phyloP scores from a whole-genome alignment of 1,140 invertebrate species.

The Ceratosolen fusciceps region DNA sequence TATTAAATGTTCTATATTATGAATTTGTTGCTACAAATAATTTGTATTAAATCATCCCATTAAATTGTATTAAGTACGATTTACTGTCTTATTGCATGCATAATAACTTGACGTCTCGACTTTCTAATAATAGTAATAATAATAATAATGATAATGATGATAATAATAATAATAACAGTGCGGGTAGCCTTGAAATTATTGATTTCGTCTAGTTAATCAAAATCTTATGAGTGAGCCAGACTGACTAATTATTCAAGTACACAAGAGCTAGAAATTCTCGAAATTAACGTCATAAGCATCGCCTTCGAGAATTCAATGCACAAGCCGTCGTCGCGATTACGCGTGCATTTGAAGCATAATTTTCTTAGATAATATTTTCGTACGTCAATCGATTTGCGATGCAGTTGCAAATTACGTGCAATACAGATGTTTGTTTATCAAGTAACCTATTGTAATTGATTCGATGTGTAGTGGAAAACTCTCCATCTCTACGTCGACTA shows the following conservation, averaged over 20 bases:
- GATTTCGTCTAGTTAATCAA: conserved; percentile 35
- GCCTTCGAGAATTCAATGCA: background rate
- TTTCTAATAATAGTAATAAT: conserved; percentile 26
- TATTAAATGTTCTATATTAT: too few relatives aligned
- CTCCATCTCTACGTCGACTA: too few relatives aligned
- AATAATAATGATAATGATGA: too few relatives aligned
- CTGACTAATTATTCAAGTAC: conserved; percentile 29
- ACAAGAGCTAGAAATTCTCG: conserved; percentile 30
- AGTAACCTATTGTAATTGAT: too few relatives aligned
- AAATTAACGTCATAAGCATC: conserved; percentile 3
- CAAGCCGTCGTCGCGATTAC: background rate
- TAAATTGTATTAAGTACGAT: too few relatives aligned
- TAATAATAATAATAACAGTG: too few relatives aligned
- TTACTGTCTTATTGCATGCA: too few relatives aligned
- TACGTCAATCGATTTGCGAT: background rate
- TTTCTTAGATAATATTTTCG: background rate
- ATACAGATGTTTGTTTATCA: too few relatives aligned
- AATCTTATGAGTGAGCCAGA: conserved; percentile 38
- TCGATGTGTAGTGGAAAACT: too few relatives aligned
- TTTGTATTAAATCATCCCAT: too few relatives aligned
- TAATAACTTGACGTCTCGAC: background rate
- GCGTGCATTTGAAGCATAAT: background rate
- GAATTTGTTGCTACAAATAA: too few relatives aligned
- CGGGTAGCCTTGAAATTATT: conserved; percentile 22
- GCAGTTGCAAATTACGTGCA: background rate